phyloP scores from a whole-genome alignment of 2,113 vertebrate genomes.

The Mohoua ochrocephala region DNA sequence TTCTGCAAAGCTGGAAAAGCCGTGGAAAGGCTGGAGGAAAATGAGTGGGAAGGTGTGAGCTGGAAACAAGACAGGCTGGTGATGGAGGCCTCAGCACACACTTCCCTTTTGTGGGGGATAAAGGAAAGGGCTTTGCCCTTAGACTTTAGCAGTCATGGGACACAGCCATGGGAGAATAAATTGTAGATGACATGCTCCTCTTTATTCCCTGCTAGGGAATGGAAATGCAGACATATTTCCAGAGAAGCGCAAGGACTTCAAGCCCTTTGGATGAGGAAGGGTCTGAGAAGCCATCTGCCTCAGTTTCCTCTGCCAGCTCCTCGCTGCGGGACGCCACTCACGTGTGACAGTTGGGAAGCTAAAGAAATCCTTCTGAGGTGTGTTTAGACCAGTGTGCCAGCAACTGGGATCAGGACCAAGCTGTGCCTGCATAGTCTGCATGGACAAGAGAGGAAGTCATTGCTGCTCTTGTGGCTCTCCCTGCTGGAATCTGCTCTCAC shows the following conservation, averaged over 20 bases:
- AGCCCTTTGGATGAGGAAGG: not conserved
- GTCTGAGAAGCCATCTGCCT: not conserved
- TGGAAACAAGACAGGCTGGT: not conserved
- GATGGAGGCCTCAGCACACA: not conserved
- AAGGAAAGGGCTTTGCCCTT: not conserved
- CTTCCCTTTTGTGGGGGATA: not conserved
- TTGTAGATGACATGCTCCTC: not conserved
- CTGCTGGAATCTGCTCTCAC: not conserved
- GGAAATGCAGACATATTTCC: not conserved
- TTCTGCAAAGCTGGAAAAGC: not conserved
- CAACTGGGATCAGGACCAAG: rapidly evolving
- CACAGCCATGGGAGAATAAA: not conserved
- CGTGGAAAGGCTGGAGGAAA: not conserved
- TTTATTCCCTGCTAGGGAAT: not conserved
- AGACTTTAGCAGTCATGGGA: not conserved
- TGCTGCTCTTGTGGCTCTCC: not conserved
- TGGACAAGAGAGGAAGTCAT: not conserved
- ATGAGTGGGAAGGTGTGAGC: not conserved
- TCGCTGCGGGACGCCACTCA: not conserved
- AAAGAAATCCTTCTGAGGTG: not conserved
- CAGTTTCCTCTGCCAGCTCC: not conserved
- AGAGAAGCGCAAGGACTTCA: not conserved
- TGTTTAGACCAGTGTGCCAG: not conserved
- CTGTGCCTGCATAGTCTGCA: not conserved
- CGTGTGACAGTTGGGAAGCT: not conserved